Evolutionary conservation across 2,113 vertebrate species (phyloP).

Genomic region (Tyrannus savana): DNA sequence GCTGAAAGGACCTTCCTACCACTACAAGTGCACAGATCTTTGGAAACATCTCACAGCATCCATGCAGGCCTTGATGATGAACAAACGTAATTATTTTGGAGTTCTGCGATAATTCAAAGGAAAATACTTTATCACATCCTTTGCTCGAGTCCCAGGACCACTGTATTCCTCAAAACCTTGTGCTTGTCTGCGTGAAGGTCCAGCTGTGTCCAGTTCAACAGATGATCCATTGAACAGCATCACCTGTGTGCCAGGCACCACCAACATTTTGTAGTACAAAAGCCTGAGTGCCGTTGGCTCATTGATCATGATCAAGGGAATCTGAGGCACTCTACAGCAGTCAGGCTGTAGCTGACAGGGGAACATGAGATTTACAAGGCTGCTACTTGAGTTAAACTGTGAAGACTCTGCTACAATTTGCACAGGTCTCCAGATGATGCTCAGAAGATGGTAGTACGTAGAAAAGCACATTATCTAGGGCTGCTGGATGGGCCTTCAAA

Average conservation of each 20-base stretch:
- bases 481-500: background rate
- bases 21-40: background rate
- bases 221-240: background rate
- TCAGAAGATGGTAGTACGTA: background rate
- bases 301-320: background rate
- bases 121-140: background rate
- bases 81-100: background rate
- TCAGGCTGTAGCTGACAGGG: background rate
- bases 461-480: background rate
- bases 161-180: background rate
- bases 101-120: background rate
- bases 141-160: background rate
- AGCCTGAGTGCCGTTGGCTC: fast-evolving
- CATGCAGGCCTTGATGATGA: background rate
- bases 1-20: background rate
- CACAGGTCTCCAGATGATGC: background rate
- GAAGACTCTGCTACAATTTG: background rate
- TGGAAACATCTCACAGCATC: background rate
- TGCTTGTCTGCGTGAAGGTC: background rate
- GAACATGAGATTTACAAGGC: background rate
- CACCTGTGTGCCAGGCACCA: background rate
- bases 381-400: background rate
- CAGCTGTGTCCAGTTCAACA: background rate
- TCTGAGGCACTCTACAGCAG: background rate
- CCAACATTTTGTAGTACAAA: background rate